Evolutionary conservation across 2,113 vertebrate species (phyloP), one percentile per base, ranked within the genome.

Genomic region (Melanocharis versteri): DNA sequence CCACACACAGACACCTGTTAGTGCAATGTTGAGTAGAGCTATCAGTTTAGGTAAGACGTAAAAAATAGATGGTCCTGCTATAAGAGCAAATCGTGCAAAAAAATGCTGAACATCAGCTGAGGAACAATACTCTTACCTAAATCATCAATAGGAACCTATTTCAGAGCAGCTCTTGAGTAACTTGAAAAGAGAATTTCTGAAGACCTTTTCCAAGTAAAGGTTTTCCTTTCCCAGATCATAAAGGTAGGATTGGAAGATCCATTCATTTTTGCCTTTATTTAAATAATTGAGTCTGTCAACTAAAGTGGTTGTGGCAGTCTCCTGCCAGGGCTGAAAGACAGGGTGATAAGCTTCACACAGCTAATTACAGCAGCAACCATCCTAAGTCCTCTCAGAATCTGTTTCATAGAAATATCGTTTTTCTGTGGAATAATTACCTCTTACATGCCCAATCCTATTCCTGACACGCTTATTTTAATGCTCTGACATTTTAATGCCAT

Each of bases 401-500:
- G 39, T 64, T 94, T 94, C 53, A 57, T 31, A 86, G 70, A 95
- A 96, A 94, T 72, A 93, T 3, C 44, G 68, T 28, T 87, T 96
- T 91, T 73, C 68, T 45, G 27, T 65, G 65, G 33, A 85, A 65
- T 78, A 87, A 93, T 90, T 95, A 90, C 93, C 80, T 94, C 85
- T 75, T 89, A 65, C 61, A 61, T 90, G 83, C 65, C 81, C 91
- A 94, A 90, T 93, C 93, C 91, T 93, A 79, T 95, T 95, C 70
- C 66, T 70, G 66, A 93, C 22, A 42, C n/a, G 90, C 69, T 61
- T 81, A 95, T 93, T 92, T 96, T 93, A 92, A 89, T 75, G 45
- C 53, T 83, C 48, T 93, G 83, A 94, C 85, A 93, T 94, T 90
- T 96, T 92, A 91, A 93, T 88, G 92, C 90, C 94, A 84, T 87